These are phyloP conservation scores for Eucidaris tribuloides DNA, from an alignment of 35 echinoderm and acorn worm species.

Conservation along the genomic window DNA sequence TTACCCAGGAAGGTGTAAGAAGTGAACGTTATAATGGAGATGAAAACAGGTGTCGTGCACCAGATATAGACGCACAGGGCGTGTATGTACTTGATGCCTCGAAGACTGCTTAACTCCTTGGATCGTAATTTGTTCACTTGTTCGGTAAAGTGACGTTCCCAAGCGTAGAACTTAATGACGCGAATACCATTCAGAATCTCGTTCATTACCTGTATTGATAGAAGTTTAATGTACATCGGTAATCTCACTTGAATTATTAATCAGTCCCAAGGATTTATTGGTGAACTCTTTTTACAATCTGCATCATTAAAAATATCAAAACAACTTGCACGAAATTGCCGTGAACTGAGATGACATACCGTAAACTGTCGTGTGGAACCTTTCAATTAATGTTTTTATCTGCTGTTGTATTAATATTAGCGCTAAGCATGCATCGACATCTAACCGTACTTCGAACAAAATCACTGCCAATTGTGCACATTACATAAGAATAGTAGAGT, in stretches of 20 bases:
- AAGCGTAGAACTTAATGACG: constrained; percentile 89
- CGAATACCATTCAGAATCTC: constrained; percentile 79
- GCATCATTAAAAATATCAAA: background rate
- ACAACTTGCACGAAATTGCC: background rate
- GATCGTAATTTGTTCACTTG: constrained; percentile 42
- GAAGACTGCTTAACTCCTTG: constrained; percentile 55
- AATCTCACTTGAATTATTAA: background rate
- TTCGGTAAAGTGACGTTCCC: constrained; percentile 74
- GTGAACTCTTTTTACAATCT: background rate
- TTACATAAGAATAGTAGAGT: no score
- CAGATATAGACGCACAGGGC: constrained; percentile 69
- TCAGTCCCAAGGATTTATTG: background rate
- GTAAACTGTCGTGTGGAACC: background rate
- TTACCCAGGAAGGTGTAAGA: constrained; percentile 54
- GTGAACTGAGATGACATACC: background rate
- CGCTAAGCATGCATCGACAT: no score
- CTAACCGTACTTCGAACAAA: no score
- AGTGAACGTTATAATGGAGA: constrained; percentile 67
- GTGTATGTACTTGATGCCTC: constrained; percentile 67
- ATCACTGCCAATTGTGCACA: no score
- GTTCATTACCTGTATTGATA: constrained; percentile 55
- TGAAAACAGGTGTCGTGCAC: constrained; percentile 66
- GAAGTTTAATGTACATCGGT: background rate
- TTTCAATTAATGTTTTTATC: background rate
- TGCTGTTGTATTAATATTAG: no score